These are phyloP conservation scores for Hydrolagus affinis DNA, from an alignment of 2,113 vertebrate genomes.

Conservation along the genomic window DNA sequence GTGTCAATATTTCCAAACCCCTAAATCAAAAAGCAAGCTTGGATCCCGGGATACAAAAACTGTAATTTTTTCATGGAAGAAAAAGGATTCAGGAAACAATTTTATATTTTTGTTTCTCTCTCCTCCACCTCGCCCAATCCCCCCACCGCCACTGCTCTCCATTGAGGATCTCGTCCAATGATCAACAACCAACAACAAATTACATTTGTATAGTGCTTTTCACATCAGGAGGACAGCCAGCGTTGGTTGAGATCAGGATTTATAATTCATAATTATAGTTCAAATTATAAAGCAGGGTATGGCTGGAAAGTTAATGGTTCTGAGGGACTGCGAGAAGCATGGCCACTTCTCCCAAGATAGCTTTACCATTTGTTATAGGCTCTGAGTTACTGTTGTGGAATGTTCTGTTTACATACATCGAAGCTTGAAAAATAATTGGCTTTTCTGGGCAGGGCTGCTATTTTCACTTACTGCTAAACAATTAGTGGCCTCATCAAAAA, in stretches of 20 bases:
- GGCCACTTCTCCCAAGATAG: not conserved
- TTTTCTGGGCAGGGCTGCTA: not conserved
- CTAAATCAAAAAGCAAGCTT: too few relatives aligned
- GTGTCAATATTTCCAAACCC: too few relatives aligned
- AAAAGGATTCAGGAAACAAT: not conserved
- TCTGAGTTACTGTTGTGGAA: not conserved
- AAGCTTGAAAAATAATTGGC: conserved; percentile 18
- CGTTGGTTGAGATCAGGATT: not conserved
- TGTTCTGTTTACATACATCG: not conserved
- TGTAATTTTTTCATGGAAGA: not conserved
- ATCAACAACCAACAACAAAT: too few relatives aligned
- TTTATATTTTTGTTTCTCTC: not conserved
- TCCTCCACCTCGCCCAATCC: too few relatives aligned
- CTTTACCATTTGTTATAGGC: not conserved
- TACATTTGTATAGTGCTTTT: too few relatives aligned
- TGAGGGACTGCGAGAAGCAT: not conserved
- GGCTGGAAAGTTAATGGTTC: not conserved
- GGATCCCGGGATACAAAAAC: not conserved
- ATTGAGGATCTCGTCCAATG: too few relatives aligned
- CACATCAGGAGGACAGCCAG: too few relatives aligned
- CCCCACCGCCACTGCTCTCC: too few relatives aligned
- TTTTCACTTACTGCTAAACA: not conserved
- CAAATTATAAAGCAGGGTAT: not conserved
- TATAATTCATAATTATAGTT: not conserved
- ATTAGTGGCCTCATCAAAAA: conserved; percentile 21